phyloP scores from a whole-genome alignment of 2,113 vertebrate genomes.

The Ageneiosus marmoratus region DNA sequence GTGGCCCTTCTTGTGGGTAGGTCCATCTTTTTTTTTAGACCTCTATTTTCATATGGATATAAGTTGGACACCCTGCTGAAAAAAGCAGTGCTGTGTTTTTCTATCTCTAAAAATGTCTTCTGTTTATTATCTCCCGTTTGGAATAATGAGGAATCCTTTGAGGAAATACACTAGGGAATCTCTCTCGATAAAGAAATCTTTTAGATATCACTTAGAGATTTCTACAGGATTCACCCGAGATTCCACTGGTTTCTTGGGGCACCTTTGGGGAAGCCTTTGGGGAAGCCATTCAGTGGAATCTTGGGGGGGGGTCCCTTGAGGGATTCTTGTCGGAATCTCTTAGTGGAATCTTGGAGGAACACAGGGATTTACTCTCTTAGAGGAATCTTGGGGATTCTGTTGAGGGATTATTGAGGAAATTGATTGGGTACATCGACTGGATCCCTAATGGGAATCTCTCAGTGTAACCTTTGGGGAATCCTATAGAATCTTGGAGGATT shows the following conservation, averaged over 20 bases:
- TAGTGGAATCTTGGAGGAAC: neutral
- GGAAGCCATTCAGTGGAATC: neutral
- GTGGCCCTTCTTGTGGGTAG: slow-evolving; percentile 90
- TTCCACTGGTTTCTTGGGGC: neutral
- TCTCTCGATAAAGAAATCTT: neutral
- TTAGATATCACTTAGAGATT: neutral
- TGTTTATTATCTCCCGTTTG: neutral
- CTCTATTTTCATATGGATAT: neutral
- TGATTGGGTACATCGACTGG: neutral
- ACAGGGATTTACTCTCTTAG: neutral
- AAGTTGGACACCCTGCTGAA: no score
- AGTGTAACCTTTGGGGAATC: neutral
- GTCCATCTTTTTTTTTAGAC: slow-evolving; percentile 55
- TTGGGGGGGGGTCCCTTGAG: neutral
- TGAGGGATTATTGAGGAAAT: neutral
- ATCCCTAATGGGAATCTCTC: no score
- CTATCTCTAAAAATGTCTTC: neutral
- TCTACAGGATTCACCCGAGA: no score
- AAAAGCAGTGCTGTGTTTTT: neutral
- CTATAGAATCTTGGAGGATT: neutral
- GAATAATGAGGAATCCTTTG: neutral
- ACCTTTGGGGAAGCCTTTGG: neutral
- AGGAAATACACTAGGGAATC: neutral
- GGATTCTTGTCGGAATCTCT: neutral
- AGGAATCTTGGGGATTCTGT: neutral